phyloP scores from a whole-genome alignment of 2,113 vertebrate genomes.

The Vanacampus margaritifer region DNA sequence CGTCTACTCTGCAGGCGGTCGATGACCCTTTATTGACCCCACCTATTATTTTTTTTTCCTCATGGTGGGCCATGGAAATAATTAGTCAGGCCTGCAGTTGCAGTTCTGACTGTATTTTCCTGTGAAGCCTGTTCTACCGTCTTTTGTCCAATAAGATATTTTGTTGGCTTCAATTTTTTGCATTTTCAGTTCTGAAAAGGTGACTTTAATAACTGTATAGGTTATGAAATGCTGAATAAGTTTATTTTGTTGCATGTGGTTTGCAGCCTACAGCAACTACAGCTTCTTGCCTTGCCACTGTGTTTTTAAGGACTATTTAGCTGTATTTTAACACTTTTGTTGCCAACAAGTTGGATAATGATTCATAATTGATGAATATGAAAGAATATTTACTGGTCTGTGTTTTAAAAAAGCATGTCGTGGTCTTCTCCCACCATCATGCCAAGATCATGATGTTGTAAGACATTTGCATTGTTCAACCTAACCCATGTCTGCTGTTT shows the following conservation, averaged over 20 bases:
- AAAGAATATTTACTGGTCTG: no score
- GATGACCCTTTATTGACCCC: not conserved
- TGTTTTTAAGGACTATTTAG: not conserved
- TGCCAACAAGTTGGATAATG: not conserved
- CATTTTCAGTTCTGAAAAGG: constrained; percentile 71
- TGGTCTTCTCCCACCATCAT: not conserved
- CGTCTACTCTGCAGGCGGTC: not conserved
- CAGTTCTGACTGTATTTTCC: not conserved
- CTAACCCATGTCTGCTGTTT: constrained; percentile 21
- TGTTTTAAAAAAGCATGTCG: not conserved
- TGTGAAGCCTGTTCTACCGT: not conserved
- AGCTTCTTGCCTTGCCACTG: not conserved
- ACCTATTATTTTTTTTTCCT: not conserved
- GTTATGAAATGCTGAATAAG: constrained; percentile 36
- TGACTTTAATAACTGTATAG: constrained; percentile 55
- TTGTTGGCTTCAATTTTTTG: constrained; percentile 52
- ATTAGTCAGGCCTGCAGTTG: not conserved
- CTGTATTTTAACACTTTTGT: not conserved
- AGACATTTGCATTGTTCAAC: constrained; percentile 6
- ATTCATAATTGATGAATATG: not conserved
- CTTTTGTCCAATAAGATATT: constrained; percentile 31
- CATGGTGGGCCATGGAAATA: no score
- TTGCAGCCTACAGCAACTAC: constrained; percentile 1
- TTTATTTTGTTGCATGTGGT: constrained; percentile 25
- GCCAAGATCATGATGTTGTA: not conserved